These are phyloP conservation scores for Bugulina stolonifera DNA, from an alignment of 2,888 invertebrate genomes.

Conservation along the genomic window DNA sequence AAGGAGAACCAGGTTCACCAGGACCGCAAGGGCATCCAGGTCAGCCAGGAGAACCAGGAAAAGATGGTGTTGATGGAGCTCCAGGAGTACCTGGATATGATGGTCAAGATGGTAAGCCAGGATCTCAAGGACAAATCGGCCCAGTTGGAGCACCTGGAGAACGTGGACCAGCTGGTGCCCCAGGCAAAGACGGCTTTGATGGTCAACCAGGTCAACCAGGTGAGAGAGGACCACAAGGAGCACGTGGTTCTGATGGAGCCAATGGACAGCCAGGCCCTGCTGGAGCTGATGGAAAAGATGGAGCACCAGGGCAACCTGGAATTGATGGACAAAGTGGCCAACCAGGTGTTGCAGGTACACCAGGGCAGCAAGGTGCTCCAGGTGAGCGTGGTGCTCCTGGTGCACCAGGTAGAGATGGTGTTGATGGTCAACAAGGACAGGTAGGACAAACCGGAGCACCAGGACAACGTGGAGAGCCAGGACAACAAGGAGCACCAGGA, in stretches of 20 bases:
- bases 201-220: not conserved
- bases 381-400: constrained; percentile 3
- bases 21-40: constrained; percentile 27
- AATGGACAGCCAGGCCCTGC: constrained; percentile 9
- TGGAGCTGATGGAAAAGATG: not conserved
- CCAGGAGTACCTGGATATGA: constrained; percentile 1
- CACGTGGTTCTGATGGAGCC: not conserved
- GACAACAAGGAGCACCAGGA: constrained; percentile 16
- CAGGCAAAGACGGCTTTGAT: not conserved
- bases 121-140: not conserved
- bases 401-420: not conserved
- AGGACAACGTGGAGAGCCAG: not conserved
- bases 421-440: not conserved
- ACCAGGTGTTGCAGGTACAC: constrained; percentile 14
- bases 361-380: not conserved
- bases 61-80: not conserved
- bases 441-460: not conserved
- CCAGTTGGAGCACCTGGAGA: not conserved
- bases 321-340: not conserved
- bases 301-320: constrained; percentile 5
- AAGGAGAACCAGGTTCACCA: not conserved
- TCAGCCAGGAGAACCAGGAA: not conserved
- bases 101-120: not conserved
- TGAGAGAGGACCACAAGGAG: not conserved
- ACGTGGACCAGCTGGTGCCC: constrained; percentile 15